Percentiles rank a stretch among this genome's conserved stretches.
phyloP scores from a whole-genome alignment of 1,140 invertebrate genomes.

The Panagrolaimus sp. region DNA sequence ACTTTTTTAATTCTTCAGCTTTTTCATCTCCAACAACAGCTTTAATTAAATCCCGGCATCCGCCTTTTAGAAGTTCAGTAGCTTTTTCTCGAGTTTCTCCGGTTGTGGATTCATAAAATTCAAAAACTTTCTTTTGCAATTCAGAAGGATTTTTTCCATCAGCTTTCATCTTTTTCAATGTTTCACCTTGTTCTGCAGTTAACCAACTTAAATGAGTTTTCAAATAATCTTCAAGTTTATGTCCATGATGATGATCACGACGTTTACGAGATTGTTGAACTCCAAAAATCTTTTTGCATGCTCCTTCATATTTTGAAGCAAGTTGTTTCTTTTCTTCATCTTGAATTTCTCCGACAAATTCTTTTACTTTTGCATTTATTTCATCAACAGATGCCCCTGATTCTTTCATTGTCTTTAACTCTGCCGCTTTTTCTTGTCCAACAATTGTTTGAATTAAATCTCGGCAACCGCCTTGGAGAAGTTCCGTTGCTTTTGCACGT shows the following conservation, averaged over 20 bases:
- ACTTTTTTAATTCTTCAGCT: constrained; percentile 37
- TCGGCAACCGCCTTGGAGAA: constrained; percentile 34
- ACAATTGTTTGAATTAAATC: constrained; percentile 30
- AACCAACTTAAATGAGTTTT: constrained; percentile 35
- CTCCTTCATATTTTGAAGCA: neutral
- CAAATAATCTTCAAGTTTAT: constrained; percentile 39
- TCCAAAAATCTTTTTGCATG: constrained; percentile 10
- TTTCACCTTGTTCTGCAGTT: constrained; percentile 1
- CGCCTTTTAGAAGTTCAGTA: constrained; percentile 29
- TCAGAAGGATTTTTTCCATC: constrained; percentile 4
- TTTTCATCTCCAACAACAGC: constrained; percentile 41
- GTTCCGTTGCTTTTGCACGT: constrained; percentile 26
- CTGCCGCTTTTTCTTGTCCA: constrained; percentile 27
- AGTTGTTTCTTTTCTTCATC: constrained; percentile 22
- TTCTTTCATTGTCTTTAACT: constrained; percentile 29
- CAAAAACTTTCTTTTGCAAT: constrained; percentile 12
- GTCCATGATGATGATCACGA: constrained; percentile 8
- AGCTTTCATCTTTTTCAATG: neutral
- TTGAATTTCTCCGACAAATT: neutral
- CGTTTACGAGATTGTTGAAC: constrained; percentile 14
- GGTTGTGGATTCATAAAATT: constrained; percentile 28
- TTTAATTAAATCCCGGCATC: constrained; percentile 35
- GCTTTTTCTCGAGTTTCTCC: constrained; percentile 29
- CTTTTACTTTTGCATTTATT: constrained; percentile 13
- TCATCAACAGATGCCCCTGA: constrained; percentile 18